Evolutionary conservation across 2,113 vertebrate genomes (phyloP).

Genomic region (Peromyscus polionotus): DNA sequence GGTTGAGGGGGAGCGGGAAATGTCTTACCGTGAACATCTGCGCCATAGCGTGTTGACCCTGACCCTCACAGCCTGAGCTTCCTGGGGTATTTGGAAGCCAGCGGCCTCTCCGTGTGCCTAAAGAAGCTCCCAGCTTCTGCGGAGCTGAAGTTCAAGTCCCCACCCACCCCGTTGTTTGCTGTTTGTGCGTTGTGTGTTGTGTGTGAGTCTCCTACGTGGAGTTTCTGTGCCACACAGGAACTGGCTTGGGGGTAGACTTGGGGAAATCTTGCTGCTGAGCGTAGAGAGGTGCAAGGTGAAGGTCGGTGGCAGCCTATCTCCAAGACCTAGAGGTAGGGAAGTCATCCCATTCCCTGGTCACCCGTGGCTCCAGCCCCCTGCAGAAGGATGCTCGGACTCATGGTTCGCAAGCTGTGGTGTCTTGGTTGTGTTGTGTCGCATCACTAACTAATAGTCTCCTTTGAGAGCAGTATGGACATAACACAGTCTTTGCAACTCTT

Average conservation of each 20-base stretch:
- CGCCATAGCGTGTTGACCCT: neutral
- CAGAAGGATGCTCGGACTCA: too few relatives aligned
- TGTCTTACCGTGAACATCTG: neutral
- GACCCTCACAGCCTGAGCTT: neutral
- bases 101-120: neutral
- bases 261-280: neutral
- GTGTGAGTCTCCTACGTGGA: neutral
- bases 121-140: neutral
- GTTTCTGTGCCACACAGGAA: fast-evolving
- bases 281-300: neutral
- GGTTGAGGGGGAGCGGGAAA: fast-evolving
- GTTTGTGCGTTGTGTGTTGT: too few relatives aligned
- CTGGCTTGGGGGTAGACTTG: too few relatives aligned
- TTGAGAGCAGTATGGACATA: neutral
- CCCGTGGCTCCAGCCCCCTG: neutral
- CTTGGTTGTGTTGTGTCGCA: neutral
- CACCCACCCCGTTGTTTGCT: fast-evolving
- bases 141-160: neutral
- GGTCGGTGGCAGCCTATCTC: neutral
- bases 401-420: neutral
- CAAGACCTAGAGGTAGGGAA: neutral
- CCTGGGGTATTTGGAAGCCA: neutral
- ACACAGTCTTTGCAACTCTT: neutral
- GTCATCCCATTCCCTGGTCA: fast-evolving
- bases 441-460: neutral